These are phyloP conservation scores for Hipparchia sbordonii DNA, from an alignment of 2,888 invertebrate species.

Conservation along the genomic window DNA sequence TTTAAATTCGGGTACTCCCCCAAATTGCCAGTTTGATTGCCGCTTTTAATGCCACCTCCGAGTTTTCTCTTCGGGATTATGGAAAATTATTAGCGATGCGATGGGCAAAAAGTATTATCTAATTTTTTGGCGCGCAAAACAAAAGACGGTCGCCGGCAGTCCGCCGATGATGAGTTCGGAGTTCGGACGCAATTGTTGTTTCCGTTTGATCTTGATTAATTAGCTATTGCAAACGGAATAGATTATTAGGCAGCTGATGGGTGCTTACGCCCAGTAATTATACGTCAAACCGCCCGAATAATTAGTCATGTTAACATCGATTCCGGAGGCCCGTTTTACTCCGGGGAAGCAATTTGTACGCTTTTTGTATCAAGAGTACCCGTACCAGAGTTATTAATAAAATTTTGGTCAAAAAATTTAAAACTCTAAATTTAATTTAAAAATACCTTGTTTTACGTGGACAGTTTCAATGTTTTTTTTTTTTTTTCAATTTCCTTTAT, in stretches of 20 bases:
- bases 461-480: too few relatives aligned
- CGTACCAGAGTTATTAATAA: too few relatives aligned
- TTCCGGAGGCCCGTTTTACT: slow-evolving; percentile 38
- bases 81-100: slow-evolving; percentile 50
- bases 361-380: slow-evolving; percentile 6
- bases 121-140: slow-evolving; percentile 43
- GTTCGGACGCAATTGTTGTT: slow-evolving; percentile 61
- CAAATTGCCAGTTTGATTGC: slow-evolving; percentile 78
- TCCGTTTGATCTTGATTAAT: slow-evolving; percentile 77
- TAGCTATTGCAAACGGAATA: slow-evolving; percentile 75
- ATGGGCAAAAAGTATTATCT: slow-evolving; percentile 44
- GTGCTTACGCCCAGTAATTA: slow-evolving; percentile 57
- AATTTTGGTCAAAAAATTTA: too few relatives aligned
- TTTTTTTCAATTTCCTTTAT: too few relatives aligned
- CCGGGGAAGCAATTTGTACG: slow-evolving; percentile 7
- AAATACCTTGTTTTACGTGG: too few relatives aligned
- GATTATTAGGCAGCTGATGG: slow-evolving; percentile 61
- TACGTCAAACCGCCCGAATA: slow-evolving; percentile 49
- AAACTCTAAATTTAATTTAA: too few relatives aligned
- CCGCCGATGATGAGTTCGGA: slow-evolving; percentile 51
- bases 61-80: slow-evolving; percentile 65
- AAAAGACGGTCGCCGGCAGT: slow-evolving; percentile 44
- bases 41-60: slow-evolving; percentile 70
- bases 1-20: slow-evolving; percentile 67
- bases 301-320: slow-evolving; percentile 46